Base-by-base conservation (phyloP, 1,140 invertebrate genomes). In the Mactra quadrangularis region DNA sequence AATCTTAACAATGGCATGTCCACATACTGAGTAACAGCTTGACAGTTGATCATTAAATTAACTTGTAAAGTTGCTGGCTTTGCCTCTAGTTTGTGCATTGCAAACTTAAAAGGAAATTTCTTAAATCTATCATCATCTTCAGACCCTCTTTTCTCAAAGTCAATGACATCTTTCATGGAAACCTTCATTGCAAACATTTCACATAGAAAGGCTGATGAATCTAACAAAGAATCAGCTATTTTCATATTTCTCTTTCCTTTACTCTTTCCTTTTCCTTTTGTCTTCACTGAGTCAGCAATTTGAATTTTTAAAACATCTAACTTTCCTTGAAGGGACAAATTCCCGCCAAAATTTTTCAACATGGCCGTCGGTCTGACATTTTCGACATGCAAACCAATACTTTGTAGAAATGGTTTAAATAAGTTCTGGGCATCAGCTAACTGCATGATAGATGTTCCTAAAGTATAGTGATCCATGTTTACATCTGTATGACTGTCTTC, bases 1-100 rank as follows among this genome's bases (percentile, higher is more conserved):
- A 99, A 94, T 74, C 98, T 94, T 29, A 99, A 92, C 47, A 99
- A 93, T 0, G 98, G 97, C 97, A 99, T 99, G 91, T 99, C 99
- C 9, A 98, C 96, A 94, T 96, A 91, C 45, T 94, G 92, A 11
- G 89, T 90, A 31, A 93, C 88, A 22, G 89, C 84, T 19, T 90
- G 81, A 83, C 87, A 86, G 64, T 91, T 90, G 3, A 92, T 88
- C 62, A 90, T 82, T 57, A 93, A 89, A 64, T 90, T 91, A 45
- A 92, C 88, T 82, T 92, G 90, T 50, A 92, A 84, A 2, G 92
- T 93, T 0, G 91, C 90, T 50, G 92, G 92, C 59, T 93, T 93
- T 4, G 91, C 90, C 68, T 93, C 92, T 17, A 93, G 85, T 62
- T 92, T 91, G 74, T 93, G 91, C 88, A 93, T 92, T 22, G 91